phyloP scores from a whole-genome alignment of 2,113 vertebrate species.

The Nettapus auritus region DNA sequence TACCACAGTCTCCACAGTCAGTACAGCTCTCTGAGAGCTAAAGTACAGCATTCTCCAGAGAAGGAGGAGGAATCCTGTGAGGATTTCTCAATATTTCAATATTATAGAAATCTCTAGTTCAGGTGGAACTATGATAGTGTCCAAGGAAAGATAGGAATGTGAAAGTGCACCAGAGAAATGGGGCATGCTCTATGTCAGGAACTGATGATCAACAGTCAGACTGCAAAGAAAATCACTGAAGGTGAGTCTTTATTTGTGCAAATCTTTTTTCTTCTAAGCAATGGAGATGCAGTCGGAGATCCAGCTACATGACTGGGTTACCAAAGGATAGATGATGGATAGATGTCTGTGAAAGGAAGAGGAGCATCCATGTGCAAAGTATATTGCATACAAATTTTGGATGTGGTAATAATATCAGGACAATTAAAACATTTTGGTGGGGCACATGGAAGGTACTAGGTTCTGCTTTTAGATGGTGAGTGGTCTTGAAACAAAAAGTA shows the following conservation, averaged over 20 bases:
- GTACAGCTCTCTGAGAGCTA: not conserved
- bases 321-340: not conserved
- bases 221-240: not conserved
- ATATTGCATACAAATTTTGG: not conserved
- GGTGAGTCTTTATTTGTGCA: not conserved
- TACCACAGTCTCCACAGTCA: not conserved
- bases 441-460: conserved; percentile 7
- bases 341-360: not conserved
- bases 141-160: not conserved
- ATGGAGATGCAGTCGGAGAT: not conserved
- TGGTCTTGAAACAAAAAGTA: conserved; percentile 69
- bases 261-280: not conserved
- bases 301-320: not conserved
- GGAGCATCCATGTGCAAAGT: not conserved
- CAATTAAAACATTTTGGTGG: conserved; percentile 50
- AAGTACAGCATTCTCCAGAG: not conserved
- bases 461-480: conserved; percentile 38
- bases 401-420: conserved; percentile 36
- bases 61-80: not conserved
- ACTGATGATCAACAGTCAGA: no score
- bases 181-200: not conserved
- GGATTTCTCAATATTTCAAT: not conserved
- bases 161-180: not conserved
- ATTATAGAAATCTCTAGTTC: not conserved
- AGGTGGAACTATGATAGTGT: not conserved